Conservation (phyloP, 2,888 invertebrate genomes). For the Cataglyphis altisquamis region DNA sequence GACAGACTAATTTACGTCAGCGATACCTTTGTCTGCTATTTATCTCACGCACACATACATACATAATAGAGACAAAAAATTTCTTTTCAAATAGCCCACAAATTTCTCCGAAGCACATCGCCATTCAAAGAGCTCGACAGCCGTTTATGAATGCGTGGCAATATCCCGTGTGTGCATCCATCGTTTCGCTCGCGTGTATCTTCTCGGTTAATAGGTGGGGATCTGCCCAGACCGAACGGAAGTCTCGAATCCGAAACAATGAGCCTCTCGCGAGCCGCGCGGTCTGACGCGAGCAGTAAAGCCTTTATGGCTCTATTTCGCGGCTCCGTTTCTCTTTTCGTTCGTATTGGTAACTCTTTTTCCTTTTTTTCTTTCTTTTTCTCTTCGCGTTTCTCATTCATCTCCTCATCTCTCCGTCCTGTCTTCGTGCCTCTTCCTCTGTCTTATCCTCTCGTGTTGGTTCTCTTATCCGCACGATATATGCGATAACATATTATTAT, state of each 20-base stretch:
- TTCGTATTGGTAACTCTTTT: conserved; percentile 52
- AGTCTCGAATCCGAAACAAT: conserved; percentile 82
- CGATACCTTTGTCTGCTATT: conserved; percentile 24
- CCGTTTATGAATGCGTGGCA: conserved; percentile 50
- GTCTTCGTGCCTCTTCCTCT: not conserved
- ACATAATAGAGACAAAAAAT: conserved; percentile 54
- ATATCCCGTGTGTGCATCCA: conserved; percentile 24
- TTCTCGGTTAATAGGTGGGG: conserved; percentile 53
- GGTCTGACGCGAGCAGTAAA: conserved; percentile 78
- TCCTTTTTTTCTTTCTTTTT: not conserved
- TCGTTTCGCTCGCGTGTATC: conserved; percentile 51
- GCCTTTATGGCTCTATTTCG: conserved; percentile 83
- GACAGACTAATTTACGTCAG: conserved; percentile 33
- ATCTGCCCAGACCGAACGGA: conserved; percentile 76
- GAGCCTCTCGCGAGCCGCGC: conserved; percentile 75
- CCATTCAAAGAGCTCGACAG: conserved; percentile 36
- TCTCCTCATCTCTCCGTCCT: conserved; percentile 3
- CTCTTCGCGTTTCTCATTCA: conserved; percentile 13
- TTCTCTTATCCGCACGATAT: too few species aligned
- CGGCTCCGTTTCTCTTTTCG: conserved; percentile 59
- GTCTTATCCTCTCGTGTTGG: not conserved
- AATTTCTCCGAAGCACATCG: conserved; percentile 45
- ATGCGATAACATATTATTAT: conserved; percentile 20
- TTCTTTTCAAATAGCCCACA: conserved; percentile 54
- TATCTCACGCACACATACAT: conserved; percentile 15